Conservation (phyloP, 2,888 invertebrate genomes). For the Nephrotoma guestfalica region DNA sequence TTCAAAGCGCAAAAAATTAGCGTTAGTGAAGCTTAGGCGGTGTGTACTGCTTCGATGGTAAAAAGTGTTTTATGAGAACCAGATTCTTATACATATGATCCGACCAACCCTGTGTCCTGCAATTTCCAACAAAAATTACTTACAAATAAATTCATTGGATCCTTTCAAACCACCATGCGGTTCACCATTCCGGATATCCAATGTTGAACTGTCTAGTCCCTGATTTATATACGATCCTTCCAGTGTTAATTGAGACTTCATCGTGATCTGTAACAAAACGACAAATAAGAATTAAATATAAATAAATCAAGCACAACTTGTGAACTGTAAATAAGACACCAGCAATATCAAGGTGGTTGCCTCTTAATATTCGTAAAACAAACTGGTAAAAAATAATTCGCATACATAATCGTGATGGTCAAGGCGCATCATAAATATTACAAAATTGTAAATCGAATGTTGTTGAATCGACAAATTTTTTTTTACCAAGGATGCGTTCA, state of each 20-base stretch:
- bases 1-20: no score
- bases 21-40: no score
- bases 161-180: conserved; percentile 36
- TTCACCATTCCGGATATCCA: conserved; percentile 26
- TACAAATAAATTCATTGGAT: conserved; percentile 40
- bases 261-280: not conserved
- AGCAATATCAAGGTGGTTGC: not conserved
- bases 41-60: no score
- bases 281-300: not conserved
- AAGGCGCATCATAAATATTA: not conserved
- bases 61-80: no score
- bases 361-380: not conserved
- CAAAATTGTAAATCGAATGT: not conserved
- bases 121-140: conserved; percentile 16
- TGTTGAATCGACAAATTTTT: not conserved
- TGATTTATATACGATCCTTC: conserved; percentile 25
- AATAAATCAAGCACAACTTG: not conserved
- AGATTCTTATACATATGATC: no score
- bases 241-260: not conserved
- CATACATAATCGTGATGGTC: not conserved
- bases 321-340: not conserved
- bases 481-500: not conserved
- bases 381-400: not conserved
- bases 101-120: no score
- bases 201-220: conserved; percentile 28